Evolutionary conservation across 2,797 vertebrate species (phyloP).

Genomic region (Gorsachius magnificus): DNA sequence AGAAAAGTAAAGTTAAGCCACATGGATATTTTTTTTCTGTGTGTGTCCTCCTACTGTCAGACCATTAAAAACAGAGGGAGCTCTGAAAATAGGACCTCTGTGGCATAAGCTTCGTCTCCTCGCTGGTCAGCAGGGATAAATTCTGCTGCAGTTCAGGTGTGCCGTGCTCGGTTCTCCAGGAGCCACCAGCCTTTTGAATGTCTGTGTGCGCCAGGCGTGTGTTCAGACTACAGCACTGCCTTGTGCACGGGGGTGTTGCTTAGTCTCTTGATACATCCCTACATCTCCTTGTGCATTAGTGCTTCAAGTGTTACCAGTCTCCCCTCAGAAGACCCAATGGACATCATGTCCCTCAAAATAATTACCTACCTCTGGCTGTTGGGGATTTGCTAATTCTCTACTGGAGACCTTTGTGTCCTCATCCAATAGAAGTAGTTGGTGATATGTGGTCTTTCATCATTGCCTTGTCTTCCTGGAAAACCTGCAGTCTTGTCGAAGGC

Average conservation of each 20-base stretch:
- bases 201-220: accelerated
- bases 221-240: neutral
- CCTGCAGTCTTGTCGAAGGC: neutral
- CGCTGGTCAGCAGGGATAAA: neutral
- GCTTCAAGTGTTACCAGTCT: neutral
- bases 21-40: neutral
- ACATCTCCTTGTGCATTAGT: neutral
- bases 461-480: neutral
- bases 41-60: neutral
- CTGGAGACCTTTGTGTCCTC: neutral
- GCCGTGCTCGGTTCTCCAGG: neutral
- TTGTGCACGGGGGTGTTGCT: neutral
- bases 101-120: neutral
- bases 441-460: neutral
- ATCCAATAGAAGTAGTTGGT: neutral
- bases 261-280: neutral
- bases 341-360: neutral
- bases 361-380: neutral
- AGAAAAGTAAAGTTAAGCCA: neutral
- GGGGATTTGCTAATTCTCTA: neutral
- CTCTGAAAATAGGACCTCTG: neutral
- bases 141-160: neutral
- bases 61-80: neutral
- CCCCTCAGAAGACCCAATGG: neutral
- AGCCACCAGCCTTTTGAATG: neutral